Percentiles rank a stretch among this genome's conserved stretches.
These are phyloP conservation scores for Xylocampa areola DNA, from an alignment of 2,888 invertebrate species.

Conservation along the genomic window DNA sequence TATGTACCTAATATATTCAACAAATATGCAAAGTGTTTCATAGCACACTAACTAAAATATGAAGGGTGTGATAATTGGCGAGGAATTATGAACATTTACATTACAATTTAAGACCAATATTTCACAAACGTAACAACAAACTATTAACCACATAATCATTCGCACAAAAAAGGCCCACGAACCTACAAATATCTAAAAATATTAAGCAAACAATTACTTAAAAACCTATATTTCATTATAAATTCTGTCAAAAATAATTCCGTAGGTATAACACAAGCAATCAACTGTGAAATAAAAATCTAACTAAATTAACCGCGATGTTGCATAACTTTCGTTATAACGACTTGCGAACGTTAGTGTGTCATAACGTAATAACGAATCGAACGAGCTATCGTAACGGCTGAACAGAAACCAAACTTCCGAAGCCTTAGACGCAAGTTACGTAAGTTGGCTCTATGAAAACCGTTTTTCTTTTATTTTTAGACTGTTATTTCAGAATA, in stretches of 20 bases:
- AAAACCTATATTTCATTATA: slow-evolving; percentile 40
- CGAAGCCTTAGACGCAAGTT: slow-evolving; percentile 58
- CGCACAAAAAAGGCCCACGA: slow-evolving; percentile 36
- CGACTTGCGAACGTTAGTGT: slow-evolving; percentile 65
- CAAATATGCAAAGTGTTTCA: slow-evolving; percentile 36
- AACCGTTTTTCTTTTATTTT: slow-evolving; percentile 41
- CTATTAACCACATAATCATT: slow-evolving; percentile 25
- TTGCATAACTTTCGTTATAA: slow-evolving; percentile 72
- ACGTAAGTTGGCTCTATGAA: slow-evolving; percentile 50
- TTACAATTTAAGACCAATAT: slow-evolving; percentile 42
- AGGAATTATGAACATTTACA: slow-evolving; percentile 39
- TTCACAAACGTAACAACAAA: slow-evolving; percentile 16
- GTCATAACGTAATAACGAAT: slow-evolving; percentile 64
- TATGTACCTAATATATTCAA: slow-evolving; percentile 1
- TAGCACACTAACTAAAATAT: slow-evolving; percentile 13
- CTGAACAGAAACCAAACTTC: slow-evolving; percentile 66
- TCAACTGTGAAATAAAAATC: slow-evolving; percentile 82
- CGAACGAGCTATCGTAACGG: slow-evolving; percentile 64
- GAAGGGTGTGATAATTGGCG: slow-evolving; percentile 44
- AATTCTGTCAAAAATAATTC: slow-evolving; percentile 26
- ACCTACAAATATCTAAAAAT: slow-evolving; percentile 23
- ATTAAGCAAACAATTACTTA: slow-evolving; percentile 22
- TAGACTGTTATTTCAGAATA: slow-evolving; percentile 28
- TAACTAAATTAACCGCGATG: slow-evolving; percentile 71
- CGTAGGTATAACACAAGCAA: slow-evolving; percentile 62